These are phyloP conservation scores for Ctenoplectra terminalis DNA, from an alignment of 1,140 invertebrate species.

Conservation along the genomic window DNA sequence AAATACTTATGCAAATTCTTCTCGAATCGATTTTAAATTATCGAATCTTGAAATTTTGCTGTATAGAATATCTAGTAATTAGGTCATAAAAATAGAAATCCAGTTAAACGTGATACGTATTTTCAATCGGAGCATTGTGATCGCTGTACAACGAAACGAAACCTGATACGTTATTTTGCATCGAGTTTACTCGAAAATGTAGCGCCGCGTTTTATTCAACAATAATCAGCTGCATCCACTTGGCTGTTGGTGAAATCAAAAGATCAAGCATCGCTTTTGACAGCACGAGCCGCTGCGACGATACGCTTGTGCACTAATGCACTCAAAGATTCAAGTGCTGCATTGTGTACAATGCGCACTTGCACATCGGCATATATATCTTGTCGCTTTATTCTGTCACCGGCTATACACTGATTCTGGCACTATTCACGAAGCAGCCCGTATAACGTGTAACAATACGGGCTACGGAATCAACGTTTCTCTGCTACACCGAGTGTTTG, in stretches of 20 bases:
- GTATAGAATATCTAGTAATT: neutral
- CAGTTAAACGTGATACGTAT: neutral
- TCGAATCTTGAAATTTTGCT: neutral
- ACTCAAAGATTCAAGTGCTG: constrained; percentile 58
- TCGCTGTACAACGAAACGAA: neutral
- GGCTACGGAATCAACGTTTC: constrained; percentile 11
- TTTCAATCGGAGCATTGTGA: neutral
- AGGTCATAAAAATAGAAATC: neutral
- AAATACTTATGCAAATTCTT: neutral
- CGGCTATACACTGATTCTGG: constrained; percentile 24
- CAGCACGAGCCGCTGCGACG: constrained; percentile 40
- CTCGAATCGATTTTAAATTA: neutral
- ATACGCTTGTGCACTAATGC: constrained; percentile 41
- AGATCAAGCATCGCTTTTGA: constrained; percentile 56
- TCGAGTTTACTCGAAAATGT: neutral
- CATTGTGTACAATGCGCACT: constrained; percentile 55
- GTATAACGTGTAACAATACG: constrained; percentile 31
- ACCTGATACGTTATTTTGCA: neutral
- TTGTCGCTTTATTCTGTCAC: constrained; percentile 49
- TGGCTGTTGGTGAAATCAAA: constrained; percentile 58
- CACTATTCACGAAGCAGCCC: neutral
- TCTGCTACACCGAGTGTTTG: neutral
- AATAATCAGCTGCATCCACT: constrained; percentile 39
- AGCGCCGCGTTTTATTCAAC: constrained; percentile 20
- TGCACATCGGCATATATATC: constrained; percentile 29